Base-by-base conservation (phyloP, 2,113 vertebrate genomes). In the human (Homo sapiens) region DNA sequence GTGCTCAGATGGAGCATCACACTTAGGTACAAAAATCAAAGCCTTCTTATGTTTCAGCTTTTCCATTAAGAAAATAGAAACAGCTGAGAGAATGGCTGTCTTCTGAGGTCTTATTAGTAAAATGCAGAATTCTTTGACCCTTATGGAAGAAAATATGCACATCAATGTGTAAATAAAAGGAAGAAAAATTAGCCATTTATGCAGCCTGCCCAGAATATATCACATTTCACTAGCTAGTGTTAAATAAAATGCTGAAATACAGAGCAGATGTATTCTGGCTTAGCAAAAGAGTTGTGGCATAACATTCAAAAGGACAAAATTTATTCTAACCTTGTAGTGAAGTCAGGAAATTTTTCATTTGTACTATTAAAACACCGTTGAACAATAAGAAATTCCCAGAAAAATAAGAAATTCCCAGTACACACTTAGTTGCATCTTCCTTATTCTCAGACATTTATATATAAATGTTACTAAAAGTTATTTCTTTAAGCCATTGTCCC, bases 11-110 rank as follows among this genome's bases (percentile, higher is more conserved):
- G 90, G 57, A 95, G 64, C 50, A 40, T 40, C 96, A 27, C 84
- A 75, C 64, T 92, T 66, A 48, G 38, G 66, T 61, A 68, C 57
- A 82, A 93, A 98, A 96, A 90, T 93, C 75, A 97, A 95, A 96
- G 57, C 12, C 40, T 72, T 50, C 22, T 96, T 68, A 73, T 78
- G 66, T 32, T 87, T 96, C 23, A 40, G 25, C 35, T 93, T 97
- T 92, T 14, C 45, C 32, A 48, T 97, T 32, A 86, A 80, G 40
- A 91, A 97, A 93, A 68, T 27, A 96, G 66, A 92, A 93, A 82
- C 30, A 43, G 32, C 5, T 64, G 48, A 30, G 17, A 79, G 43
- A 64, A 40, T 27, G 17, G 40, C 73, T 90, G 38, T 79, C 32
- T 93, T 95, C 48, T 68, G 8, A 14, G 2, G 18, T 75, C 30